Conservation (phyloP, 1,140 invertebrate genomes). For the Bombus breviceps region DNA sequence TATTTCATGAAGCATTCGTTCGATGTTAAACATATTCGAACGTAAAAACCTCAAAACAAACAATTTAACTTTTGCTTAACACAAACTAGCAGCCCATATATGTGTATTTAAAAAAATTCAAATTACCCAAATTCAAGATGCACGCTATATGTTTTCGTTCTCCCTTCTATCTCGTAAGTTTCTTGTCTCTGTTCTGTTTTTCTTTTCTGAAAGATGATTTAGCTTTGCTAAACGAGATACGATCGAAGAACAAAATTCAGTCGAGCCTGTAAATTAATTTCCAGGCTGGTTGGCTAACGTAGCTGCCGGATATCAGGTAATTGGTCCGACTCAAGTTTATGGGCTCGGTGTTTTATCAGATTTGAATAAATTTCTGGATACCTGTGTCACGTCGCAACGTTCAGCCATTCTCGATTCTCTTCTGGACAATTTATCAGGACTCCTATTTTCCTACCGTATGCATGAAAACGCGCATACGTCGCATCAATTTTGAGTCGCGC, state of each 20-base stretch:
- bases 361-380: conserved; percentile 35
- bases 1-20: too few species aligned
- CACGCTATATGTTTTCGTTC: too few species aligned
- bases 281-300: conserved; percentile 4
- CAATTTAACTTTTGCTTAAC: too few species aligned
- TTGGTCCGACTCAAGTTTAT: conserved; percentile 30
- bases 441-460: neutral
- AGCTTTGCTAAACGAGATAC: neutral
- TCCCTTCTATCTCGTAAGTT: neutral
- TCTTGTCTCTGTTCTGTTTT: neutral
- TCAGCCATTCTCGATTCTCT: neutral
- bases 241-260: neutral
- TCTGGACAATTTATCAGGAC: conserved; percentile 11
- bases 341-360: conserved; percentile 34
- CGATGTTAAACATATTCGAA: too few species aligned
- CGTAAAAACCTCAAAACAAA: too few species aligned
- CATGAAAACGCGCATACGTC: too few species aligned
- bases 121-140: too few species aligned
- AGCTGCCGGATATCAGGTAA: conserved; percentile 22
- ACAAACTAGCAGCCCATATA: too few species aligned
- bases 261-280: conserved; percentile 28
- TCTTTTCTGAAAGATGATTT: neutral
- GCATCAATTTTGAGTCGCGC: neutral
- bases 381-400: neutral
- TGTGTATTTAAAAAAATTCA: too few species aligned